Conservation (phyloP, 2,797 vertebrate genomes). For the Hafferia zeledoni region DNA sequence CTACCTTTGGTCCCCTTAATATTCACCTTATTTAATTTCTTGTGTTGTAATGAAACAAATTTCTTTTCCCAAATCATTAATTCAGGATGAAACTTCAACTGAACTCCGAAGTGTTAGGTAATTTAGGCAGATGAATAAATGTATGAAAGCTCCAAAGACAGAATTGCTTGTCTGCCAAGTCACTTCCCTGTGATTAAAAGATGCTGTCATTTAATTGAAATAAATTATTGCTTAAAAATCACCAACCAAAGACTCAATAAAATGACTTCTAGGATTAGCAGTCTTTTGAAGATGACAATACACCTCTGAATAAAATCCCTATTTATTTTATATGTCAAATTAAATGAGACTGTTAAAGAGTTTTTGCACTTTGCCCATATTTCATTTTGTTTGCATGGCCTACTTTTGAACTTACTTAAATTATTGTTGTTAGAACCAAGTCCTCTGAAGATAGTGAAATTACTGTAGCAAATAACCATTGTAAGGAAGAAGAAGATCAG, state of each 20-base stretch:
- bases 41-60: not conserved
- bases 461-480: not conserved
- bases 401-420: slow-evolving; percentile 45
- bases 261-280: slow-evolving; percentile 48
- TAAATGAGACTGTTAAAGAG: slow-evolving; percentile 11
- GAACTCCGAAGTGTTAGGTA: slow-evolving; percentile 28
- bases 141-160: slow-evolving; percentile 32
- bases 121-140: slow-evolving; percentile 42
- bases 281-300: slow-evolving; percentile 26
- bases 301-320: slow-evolving; percentile 15
- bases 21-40: not conserved
- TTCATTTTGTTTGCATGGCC: slow-evolving; percentile 15
- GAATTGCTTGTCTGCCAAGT: slow-evolving; percentile 51
- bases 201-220: slow-evolving; percentile 65
- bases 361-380: not conserved
- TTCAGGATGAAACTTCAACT: slow-evolving; percentile 5
- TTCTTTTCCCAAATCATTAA: not conserved
- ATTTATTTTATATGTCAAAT: slow-evolving; percentile 45
- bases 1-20: not conserved
- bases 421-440: not conserved
- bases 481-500: not conserved
- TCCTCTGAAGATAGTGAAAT: slow-evolving; percentile 30
- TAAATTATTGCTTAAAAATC: slow-evolving; percentile 57
- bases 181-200: slow-evolving; percentile 57
- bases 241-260: not conserved